phyloP scores from a whole-genome alignment of 2,888 invertebrate genomes.

The Abrostola tripartita region DNA sequence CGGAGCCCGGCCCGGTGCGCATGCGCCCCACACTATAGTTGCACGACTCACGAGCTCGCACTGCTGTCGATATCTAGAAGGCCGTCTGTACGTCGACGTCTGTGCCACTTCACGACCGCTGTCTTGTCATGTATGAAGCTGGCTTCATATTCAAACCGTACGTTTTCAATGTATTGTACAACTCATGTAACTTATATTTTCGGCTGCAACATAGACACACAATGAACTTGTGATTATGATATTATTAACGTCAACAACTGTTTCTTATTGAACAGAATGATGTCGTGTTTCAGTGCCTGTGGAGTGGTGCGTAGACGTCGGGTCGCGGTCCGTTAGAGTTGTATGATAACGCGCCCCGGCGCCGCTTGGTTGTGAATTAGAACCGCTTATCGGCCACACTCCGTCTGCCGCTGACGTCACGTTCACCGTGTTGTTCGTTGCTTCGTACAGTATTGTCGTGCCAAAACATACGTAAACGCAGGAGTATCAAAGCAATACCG shows the following conservation, averaged over 20 bases:
- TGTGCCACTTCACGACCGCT: background rate
- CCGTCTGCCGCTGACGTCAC: conserved; percentile 47
- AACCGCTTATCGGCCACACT: conserved; percentile 65
- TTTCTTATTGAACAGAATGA: background rate
- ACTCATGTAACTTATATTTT: too few relatives aligned
- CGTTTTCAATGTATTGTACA: background rate
- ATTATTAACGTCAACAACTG: background rate
- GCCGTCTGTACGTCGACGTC: conserved; percentile 21
- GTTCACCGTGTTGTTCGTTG: conserved; percentile 40
- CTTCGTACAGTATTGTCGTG: conserved; percentile 71
- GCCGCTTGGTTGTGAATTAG: conserved; percentile 83
- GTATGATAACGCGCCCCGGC: conserved; percentile 59
- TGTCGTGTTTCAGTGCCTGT: background rate
- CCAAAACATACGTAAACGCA: conserved; percentile 69
- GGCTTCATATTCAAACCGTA: conserved; percentile 12
- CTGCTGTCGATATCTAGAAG: conserved; percentile 55
- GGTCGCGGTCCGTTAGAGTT: conserved; percentile 37
- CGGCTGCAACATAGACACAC: too few relatives aligned
- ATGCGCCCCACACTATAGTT: conserved; percentile 50
- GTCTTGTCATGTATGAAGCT: conserved; percentile 12
- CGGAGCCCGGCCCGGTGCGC: background rate
- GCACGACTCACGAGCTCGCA: conserved; percentile 69
- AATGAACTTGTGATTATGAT: too few relatives aligned
- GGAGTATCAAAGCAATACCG: conserved; percentile 76
- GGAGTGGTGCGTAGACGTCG: conserved; percentile 17